Base-by-base conservation (phyloP, 2,888 invertebrate species). In the Linnaemya tessellans region DNA sequence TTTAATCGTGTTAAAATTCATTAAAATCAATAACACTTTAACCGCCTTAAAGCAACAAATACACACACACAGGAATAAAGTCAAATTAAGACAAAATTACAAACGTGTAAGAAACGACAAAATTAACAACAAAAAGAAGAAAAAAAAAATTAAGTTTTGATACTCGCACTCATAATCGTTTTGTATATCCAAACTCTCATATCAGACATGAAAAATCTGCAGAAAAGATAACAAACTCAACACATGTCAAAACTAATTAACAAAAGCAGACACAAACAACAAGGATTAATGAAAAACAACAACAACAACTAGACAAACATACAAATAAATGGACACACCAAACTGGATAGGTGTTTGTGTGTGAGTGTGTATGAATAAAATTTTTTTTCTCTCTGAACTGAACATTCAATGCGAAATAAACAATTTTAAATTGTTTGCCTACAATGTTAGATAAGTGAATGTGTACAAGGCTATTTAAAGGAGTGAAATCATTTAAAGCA, bases 181-280 rank as follows among this genome's bases (percentile, higher is more conserved):
- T 74, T 62, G 60, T 74, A 68, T 43, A 46, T 73, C 46, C 41
- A 30, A 60, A 30, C 43, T 49, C 15, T 41, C 49, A 56, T 75
- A 85, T 85, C 85, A 77, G 71, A 80, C 82, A 80, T 80, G 43
- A 64, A 54, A 86, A 86, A 86, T 84, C 83, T 73, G 56, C 58
- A 70, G 60, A 70, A 84, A 68, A 84, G 86, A 84, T 86, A 86
- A 84, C 82, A 83, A 87, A 84, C 71, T 84, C 82, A 83, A 87
- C 84, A 84, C 78, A 84, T 84, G 87, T 84, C 82, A 80, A 86
- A 87, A 86, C 86, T 87, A 83, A 86, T 84, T 86, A 87, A 87
- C 85, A 85, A 81, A 85, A 81, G 73, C 81, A 85, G 78, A 84
- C 80, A 84, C 84, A 84, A 80, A 84, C 79, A 81, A 73, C 80